Conservation (phyloP, 2,113 vertebrate genomes). For the Tetraodon nigroviridis region DNA sequence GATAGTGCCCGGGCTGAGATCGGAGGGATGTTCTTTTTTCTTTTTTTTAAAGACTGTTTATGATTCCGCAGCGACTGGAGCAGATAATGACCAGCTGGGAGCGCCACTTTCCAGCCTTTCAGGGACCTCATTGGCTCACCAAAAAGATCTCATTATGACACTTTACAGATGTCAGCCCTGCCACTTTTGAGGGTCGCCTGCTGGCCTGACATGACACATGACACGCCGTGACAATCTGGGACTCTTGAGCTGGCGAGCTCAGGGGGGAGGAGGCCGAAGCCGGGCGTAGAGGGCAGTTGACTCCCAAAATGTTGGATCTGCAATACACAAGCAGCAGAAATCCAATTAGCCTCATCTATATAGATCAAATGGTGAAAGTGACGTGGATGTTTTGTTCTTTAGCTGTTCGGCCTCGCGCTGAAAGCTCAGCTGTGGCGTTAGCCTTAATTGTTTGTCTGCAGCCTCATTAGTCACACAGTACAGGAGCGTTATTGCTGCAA, state of each 20-base stretch:
- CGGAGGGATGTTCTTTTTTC: neutral
- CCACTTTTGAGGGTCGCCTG: slow-evolving; percentile 39
- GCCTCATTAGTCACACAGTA: slow-evolving; percentile 49
- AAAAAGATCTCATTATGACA: slow-evolving; percentile 64
- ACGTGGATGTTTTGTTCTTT: neutral
- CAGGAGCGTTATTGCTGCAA: slow-evolving; percentile 44
- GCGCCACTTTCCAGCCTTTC: slow-evolving; percentile 48
- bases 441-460: slow-evolving; percentile 42
- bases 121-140: slow-evolving; percentile 52
- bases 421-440: slow-evolving; percentile 15
- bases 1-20: slow-evolving; percentile 16
- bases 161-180: slow-evolving; percentile 69
- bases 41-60: slow-evolving; percentile 49
- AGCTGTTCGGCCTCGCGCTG: neutral
- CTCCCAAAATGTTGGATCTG: neutral
- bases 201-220: slow-evolving; percentile 41
- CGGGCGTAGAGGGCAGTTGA: slow-evolving; percentile 1
- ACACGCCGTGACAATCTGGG: slow-evolving; percentile 31
- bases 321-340: neutral
- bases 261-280: slow-evolving; percentile 13
- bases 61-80: slow-evolving; percentile 56
- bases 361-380: no score
- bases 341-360: neutral
- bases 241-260: slow-evolving; percentile 17
- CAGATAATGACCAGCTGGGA: slow-evolving; percentile 68